These are phyloP conservation scores for Andricus grossulariae DNA, from an alignment of 1,140 invertebrate genomes.

Conservation along the genomic window DNA sequence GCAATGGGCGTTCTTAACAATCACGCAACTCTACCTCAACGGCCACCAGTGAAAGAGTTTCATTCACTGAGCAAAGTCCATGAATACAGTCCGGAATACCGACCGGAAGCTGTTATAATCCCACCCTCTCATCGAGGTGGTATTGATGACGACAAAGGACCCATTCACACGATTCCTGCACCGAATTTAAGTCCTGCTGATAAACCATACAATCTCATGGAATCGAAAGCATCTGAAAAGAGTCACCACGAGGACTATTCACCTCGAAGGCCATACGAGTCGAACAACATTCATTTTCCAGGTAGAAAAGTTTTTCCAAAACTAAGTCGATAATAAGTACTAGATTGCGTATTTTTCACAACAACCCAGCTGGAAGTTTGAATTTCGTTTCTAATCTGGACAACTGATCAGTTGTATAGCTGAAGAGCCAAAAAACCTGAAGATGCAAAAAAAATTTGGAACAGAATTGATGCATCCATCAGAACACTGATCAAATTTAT, in stretches of 20 bases:
- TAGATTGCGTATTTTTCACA: too few relatives aligned
- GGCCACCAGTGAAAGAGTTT: slow-evolving; percentile 59
- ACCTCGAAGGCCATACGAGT: slow-evolving; percentile 36
- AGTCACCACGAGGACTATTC: slow-evolving; percentile 33
- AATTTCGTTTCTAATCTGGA: too few relatives aligned
- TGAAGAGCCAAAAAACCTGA: too few relatives aligned
- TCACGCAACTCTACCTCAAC: slow-evolving; percentile 44
- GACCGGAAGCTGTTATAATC: slow-evolving; percentile 55
- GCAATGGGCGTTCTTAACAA: slow-evolving; percentile 55
- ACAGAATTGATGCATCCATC: too few relatives aligned
- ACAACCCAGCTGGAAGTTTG: too few relatives aligned
- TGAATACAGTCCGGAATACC: slow-evolving; percentile 63
- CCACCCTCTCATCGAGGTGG: slow-evolving; percentile 56
- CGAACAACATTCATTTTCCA: slow-evolving; percentile 42
- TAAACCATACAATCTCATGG: slow-evolving; percentile 55
- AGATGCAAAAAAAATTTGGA: too few relatives aligned
- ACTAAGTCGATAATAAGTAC: too few relatives aligned
- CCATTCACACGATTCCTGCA: slow-evolving; percentile 88
- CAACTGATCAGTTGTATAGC: too few relatives aligned
- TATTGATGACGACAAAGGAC: slow-evolving; percentile 79
- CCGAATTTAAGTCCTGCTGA: slow-evolving; percentile 81
- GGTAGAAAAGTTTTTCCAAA: neutral
- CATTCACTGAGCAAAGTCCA: slow-evolving; percentile 61
- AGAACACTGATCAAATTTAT: too few relatives aligned
- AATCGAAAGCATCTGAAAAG: slow-evolving; percentile 28